Evolutionary conservation across 2,888 invertebrate species (phyloP).

Genomic region (Kuschelorhynchus macadamiae): DNA sequence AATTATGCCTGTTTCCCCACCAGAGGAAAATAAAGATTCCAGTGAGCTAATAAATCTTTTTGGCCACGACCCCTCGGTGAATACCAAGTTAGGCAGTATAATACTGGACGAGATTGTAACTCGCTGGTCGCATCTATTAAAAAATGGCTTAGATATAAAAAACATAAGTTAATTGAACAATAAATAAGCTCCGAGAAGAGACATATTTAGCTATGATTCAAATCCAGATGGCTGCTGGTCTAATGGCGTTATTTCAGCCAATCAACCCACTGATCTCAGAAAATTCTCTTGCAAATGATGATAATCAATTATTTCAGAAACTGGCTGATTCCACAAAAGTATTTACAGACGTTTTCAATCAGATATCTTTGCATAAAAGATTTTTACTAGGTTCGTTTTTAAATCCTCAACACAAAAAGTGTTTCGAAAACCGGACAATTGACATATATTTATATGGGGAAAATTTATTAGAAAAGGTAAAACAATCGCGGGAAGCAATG

Average conservation of each 20-base stretch:
- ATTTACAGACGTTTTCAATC: conserved; percentile 6
- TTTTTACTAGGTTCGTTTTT: conserved; percentile 15
- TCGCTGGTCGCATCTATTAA: conserved; percentile 11
- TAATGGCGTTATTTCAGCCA: background rate
- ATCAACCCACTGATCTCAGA: background rate
- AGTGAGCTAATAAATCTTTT: conserved; percentile 11
- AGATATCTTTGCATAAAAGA: conserved; percentile 22
- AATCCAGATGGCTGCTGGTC: conserved; percentile 1
- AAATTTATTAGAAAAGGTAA: background rate
- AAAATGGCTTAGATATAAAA: conserved; percentile 10
- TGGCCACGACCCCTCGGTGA: background rate
- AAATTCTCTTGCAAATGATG: background rate
- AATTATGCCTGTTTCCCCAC: background rate
- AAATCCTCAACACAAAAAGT: conserved; percentile 14
- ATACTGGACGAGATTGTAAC: no score
- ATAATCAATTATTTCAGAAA: background rate
- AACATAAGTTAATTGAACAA: conserved; percentile 4
- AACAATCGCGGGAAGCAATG: background rate
- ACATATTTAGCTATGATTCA: conserved; percentile 12
- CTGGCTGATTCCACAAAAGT: conserved; percentile 17
- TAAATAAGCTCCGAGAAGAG: conserved; percentile 16
- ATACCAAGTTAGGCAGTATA: conserved; percentile 5
- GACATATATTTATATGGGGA: conserved; percentile 18
- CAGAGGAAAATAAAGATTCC: conserved; percentile 6
- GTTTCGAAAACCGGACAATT: background rate